phyloP scores from a whole-genome alignment of 2,797 vertebrate species.

The Gymnopithys bicolor region DNA sequence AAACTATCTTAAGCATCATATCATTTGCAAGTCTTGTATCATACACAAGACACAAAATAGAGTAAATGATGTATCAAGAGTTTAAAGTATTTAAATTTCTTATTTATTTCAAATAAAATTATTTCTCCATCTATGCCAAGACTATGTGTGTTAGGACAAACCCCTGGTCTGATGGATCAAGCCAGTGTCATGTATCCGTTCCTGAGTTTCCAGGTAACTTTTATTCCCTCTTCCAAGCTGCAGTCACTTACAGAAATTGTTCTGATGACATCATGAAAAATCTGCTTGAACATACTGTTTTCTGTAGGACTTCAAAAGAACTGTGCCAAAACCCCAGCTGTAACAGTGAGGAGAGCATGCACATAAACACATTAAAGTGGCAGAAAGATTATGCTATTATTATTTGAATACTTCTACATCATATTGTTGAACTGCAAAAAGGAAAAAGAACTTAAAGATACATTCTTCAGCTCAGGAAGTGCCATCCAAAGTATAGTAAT shows the following conservation, averaged over 20 bases:
- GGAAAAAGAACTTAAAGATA: not conserved
- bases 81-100: not conserved
- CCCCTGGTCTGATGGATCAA: not conserved
- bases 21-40: not conserved
- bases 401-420: not conserved
- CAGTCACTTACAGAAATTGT: not conserved
- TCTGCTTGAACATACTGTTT: rapidly evolving
- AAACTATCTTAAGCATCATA: not conserved
- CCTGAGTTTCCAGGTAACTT: not conserved
- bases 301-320: not conserved
- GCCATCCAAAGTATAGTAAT: not conserved
- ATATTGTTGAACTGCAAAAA: not conserved
- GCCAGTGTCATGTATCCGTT: not conserved
- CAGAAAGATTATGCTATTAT: not conserved
- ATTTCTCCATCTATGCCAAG: not conserved
- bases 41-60: not conserved
- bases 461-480: not conserved
- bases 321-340: not conserved
- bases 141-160: not conserved
- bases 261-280: not conserved
- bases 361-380: not conserved
- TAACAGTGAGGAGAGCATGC: not conserved
- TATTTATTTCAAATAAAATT: not conserved
- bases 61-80: not conserved
- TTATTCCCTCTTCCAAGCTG: not conserved